Conservation (phyloP, 1,140 invertebrate species). For the Caenorhabditis inopinata region DNA sequence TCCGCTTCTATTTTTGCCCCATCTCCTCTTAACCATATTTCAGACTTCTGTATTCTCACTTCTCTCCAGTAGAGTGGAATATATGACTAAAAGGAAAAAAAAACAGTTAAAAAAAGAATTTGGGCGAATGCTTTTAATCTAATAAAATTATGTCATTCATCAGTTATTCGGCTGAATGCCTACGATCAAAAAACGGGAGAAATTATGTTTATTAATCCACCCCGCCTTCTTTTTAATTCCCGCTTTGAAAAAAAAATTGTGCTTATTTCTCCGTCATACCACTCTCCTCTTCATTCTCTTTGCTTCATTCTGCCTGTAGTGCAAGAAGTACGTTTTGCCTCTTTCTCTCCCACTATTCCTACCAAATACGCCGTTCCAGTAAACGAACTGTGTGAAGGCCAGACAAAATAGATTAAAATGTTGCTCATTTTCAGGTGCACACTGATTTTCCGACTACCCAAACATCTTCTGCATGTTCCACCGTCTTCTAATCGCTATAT, state of each 20-base stretch:
- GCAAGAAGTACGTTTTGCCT: not conserved
- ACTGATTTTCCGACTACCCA: not conserved
- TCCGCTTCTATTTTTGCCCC: not conserved
- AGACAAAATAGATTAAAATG: not conserved
- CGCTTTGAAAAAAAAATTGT: no score
- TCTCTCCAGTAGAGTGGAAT: not conserved
- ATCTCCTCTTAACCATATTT: not conserved
- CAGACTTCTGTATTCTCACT: not conserved
- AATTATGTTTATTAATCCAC: conserved; percentile 24
- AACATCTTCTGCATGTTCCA: conserved; percentile 24
- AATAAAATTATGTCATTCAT: conserved; percentile 34
- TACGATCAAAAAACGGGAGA: not conserved
- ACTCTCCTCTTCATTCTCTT: no score
- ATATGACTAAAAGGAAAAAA: not conserved
- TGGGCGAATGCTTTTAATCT: conserved; percentile 1
- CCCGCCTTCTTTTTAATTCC: not conserved
- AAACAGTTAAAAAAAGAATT: not conserved
- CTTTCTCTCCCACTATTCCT: not conserved
- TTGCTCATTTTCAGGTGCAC: not conserved
- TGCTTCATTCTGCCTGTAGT: no score
- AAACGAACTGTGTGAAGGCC: no score
- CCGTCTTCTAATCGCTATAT: conserved; percentile 7
- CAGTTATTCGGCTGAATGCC: not conserved
- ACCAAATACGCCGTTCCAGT: no score
- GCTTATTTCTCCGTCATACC: no score